A percentile compares a stretch with the other conserved stretches of the same genome.
These are phyloP conservation scores for Microplitis demolitor DNA, from an alignment of 1,140 invertebrate species.

Conservation along the genomic window DNA sequence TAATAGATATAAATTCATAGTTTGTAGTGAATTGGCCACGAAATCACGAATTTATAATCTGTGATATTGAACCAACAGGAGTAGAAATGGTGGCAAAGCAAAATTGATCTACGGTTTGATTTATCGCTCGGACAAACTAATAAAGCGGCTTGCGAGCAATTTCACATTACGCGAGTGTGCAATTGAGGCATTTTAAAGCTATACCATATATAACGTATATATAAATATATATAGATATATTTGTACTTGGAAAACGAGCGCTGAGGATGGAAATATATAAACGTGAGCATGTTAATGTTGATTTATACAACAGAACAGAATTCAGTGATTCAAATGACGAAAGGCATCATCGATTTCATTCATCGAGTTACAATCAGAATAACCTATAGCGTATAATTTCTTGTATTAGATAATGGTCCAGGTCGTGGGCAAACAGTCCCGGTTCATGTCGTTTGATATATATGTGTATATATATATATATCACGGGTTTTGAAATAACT, in stretches of 20 bases:
- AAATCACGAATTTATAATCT: slow-evolving; percentile 29
- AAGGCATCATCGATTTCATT: background rate
- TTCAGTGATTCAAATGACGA: slow-evolving; percentile 4
- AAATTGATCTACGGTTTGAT: slow-evolving; percentile 28
- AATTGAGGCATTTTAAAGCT: background rate
- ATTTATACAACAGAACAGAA: slow-evolving; percentile 19
- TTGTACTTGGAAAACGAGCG: slow-evolving; percentile 11
- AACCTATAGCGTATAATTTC: no score
- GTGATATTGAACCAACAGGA: slow-evolving; percentile 15
- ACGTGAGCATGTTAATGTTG: slow-evolving; percentile 23
- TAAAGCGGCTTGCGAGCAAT: slow-evolving; percentile 41
- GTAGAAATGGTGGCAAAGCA: slow-evolving; percentile 18
- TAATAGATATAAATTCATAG: background rate
- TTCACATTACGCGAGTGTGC: slow-evolving; percentile 18
- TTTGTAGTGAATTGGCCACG: slow-evolving; percentile 20
- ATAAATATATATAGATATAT: no score
- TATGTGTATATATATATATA: no score
- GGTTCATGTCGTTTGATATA: no score
- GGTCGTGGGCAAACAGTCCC: no score
- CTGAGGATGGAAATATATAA: slow-evolving; percentile 21
- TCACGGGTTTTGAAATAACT: no score
- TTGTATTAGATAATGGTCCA: no score
- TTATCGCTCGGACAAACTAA: slow-evolving; percentile 29
- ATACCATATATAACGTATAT: background rate
- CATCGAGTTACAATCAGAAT: background rate